Evolutionary conservation across 2,888 invertebrate species (phyloP), one percentile per base, ranked within the genome.

Genomic region (Leptodirus hochenwartii): DNA sequence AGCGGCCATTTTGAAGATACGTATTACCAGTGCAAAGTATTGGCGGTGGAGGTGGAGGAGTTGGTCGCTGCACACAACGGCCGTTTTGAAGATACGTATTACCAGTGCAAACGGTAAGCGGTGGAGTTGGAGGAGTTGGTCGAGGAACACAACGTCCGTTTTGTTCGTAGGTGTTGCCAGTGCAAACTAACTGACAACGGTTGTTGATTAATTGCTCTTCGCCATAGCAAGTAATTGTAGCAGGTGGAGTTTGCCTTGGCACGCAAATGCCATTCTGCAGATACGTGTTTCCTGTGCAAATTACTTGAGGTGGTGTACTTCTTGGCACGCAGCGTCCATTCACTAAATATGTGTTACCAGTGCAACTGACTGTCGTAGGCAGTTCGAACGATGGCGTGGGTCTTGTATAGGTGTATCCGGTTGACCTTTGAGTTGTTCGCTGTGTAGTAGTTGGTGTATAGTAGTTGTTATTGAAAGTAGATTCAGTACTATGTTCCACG

Each of bases 161-260:
- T n/a, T n/a, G n/a, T n/a, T n/a, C n/a, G n/a, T 33, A 32, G 4
- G 29, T 27, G 15, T 35, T 34, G 15, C 30, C 32, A 9, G 29
- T 32, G 13, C 20, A 17, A 5, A 30, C 33, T 10, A 25, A 33
- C 1, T 22, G 5, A 12, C 29, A 29, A 9, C 15, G 16, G 9
- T 30, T 30, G 20, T 33, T 33, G 8, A 15, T 8, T 22, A 33
- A 16, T n/a, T 33, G 16, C 3, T 25, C 23, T 12, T 30, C 27
- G 11, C 27, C 26, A 5, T 22, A 23, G 29, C 33, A 33, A 3
- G 29, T 16, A 12, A 26, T 27, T 28, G 17, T 27, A 15, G 26
- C 34, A 16, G 34, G 33, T 27, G 17, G 36, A 10, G 40, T 34
- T n/a, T 39, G 37, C 31, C 37, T 35, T 11, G 34, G 25, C n/a